These are phyloP conservation scores for Coelopa frigida DNA, from an alignment of 1,140 invertebrate genomes.

Conservation along the genomic window DNA sequence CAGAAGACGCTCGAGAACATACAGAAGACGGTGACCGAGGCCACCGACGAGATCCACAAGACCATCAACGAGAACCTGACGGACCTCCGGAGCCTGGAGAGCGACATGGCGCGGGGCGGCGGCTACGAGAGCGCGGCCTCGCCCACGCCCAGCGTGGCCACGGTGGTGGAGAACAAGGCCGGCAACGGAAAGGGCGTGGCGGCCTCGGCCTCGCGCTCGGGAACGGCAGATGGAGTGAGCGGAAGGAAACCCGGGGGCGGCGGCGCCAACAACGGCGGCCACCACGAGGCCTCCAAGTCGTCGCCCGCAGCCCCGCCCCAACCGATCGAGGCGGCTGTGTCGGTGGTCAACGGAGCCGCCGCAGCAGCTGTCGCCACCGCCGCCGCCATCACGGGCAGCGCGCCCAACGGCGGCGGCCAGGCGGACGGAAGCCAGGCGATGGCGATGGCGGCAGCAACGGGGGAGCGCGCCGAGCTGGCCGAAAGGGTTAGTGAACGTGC, in stretches of 20 bases:
- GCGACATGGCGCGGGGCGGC: constrained; percentile 23
- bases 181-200: neutral
- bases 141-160: constrained; percentile 25
- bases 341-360: constrained; percentile 25
- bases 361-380: constrained; percentile 1
- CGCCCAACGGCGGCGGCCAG: neutral
- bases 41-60: constrained; percentile 37
- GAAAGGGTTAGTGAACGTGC: constrained; percentile 25
- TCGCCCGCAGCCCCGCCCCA: constrained; percentile 35
- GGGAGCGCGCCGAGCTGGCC: constrained; percentile 7
- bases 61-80: constrained; percentile 39
- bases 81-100: constrained; percentile 35
- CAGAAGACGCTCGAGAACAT: constrained; percentile 34
- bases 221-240: constrained; percentile 28
- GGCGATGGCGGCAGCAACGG: constrained; percentile 4
- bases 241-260: too few relatives aligned
- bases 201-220: constrained; percentile 23
- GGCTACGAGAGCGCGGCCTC: constrained; percentile 19
- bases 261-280: neutral
- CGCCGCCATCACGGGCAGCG: neutral
- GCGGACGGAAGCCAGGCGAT: too few relatives aligned
- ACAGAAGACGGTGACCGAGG: constrained; percentile 32
- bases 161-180: constrained; percentile 20
- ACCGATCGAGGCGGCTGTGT: constrained; percentile 39
- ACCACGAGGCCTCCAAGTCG: neutral